phyloP scores from a whole-genome alignment of 1,140 invertebrate genomes.

The Rhizoglyphus robini region DNA sequence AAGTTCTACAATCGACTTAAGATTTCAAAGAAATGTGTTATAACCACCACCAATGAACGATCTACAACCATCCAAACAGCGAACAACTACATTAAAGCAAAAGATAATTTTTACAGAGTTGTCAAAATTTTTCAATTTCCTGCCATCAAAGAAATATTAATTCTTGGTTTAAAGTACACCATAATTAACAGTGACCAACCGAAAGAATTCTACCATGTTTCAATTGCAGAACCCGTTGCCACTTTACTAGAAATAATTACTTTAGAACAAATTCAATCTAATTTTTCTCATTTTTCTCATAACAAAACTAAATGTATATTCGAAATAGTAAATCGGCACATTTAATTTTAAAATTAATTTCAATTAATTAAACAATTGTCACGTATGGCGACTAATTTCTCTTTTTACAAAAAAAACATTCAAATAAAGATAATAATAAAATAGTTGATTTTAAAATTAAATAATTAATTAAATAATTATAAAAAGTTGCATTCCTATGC shows the following conservation, averaged over 20 bases:
- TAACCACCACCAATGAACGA: neutral
- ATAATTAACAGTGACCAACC: neutral
- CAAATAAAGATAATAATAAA: too few relatives aligned
- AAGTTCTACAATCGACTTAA: neutral
- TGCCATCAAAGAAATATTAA: neutral
- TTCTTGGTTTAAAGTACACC: neutral
- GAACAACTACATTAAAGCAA: neutral
- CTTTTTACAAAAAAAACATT: too few relatives aligned
- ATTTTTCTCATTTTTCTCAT: neutral
- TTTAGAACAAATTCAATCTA: neutral
- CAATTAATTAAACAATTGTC: too few relatives aligned
- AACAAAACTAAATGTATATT: neutral
- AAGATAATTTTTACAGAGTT: neutral
- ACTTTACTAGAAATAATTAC: neutral
- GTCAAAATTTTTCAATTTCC: neutral
- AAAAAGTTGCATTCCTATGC: too few relatives aligned
- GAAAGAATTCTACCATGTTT: too few relatives aligned
- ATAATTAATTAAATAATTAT: too few relatives aligned
- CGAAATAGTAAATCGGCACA: neutral
- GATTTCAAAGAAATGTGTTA: neutral
- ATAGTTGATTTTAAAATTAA: too few relatives aligned
- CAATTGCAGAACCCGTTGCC: too few relatives aligned
- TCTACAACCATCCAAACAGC: neutral
- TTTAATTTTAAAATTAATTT: too few relatives aligned
- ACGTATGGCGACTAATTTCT: too few relatives aligned